These are phyloP conservation scores for Papilio demoleus DNA, from an alignment of 2,888 invertebrate species.

Conservation along the genomic window DNA sequence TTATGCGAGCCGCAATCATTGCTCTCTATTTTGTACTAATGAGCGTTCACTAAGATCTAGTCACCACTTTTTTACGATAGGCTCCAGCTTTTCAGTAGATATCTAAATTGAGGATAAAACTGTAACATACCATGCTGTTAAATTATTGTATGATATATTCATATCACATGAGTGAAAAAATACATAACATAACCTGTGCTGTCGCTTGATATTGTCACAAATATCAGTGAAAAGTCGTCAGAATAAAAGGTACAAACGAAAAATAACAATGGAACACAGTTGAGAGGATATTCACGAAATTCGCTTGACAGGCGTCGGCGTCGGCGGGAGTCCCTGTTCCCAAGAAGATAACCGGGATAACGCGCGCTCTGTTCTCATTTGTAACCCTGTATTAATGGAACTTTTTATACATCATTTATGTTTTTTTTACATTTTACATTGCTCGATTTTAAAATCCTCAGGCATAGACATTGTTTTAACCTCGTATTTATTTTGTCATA, in stretches of 20 bases:
- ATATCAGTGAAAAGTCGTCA: conserved; percentile 48
- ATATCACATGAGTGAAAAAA: conserved; percentile 16
- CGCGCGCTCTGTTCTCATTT: conserved; percentile 70
- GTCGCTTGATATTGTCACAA: conserved; percentile 57
- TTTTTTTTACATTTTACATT: conserved; percentile 53
- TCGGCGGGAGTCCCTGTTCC: conserved; percentile 53
- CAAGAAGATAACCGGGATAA: conserved; percentile 68
- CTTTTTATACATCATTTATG: conserved; percentile 55
- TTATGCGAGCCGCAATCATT: no score
- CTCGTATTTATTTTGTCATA: background rate
- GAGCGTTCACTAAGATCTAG: no score
- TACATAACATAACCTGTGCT: conserved; percentile 50
- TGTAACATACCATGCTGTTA: no score
- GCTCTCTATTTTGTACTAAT: no score
- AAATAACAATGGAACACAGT: conserved; percentile 40
- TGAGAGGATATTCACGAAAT: conserved; percentile 48
- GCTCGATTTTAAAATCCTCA: conserved; percentile 56
- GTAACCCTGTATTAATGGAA: conserved; percentile 73
- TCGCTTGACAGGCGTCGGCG: conserved; percentile 42
- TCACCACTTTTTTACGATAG: no score
- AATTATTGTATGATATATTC: conserved; percentile 13
- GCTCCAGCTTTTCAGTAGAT: no score
- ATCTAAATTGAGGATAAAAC: no score
- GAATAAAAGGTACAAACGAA: conserved; percentile 39
- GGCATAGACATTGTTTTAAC: conserved; percentile 37